phyloP scores from a whole-genome alignment of 2,113 vertebrate species.

The Gnathonemus longibarbis region DNA sequence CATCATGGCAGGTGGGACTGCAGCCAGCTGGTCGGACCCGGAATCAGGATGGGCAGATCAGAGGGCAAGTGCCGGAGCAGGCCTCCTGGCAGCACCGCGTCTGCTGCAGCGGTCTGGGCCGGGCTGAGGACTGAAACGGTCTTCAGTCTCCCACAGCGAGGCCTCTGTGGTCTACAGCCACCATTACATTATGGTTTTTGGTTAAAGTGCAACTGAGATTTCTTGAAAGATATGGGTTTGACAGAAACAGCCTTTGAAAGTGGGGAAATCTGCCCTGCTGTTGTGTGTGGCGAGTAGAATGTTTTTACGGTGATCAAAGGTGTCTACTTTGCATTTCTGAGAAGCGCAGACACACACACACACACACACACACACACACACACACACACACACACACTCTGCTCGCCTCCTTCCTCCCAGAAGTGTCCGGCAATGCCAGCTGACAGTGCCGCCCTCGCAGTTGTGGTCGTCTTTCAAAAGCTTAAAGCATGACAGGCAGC shows the following conservation, averaged over 20 bases:
- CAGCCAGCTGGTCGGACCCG: constrained; percentile 37
- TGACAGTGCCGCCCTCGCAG: constrained; percentile 48
- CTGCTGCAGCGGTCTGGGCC: not conserved
- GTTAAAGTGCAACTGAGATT: not conserved
- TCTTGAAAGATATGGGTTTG: not conserved
- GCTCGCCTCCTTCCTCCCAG: not conserved
- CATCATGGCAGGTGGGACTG: constrained; percentile 22
- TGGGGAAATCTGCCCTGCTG: not conserved
- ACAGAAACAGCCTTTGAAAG: not conserved
- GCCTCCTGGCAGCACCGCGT: too few species aligned
- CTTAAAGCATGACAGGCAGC: constrained; percentile 49
- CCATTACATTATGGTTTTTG: not conserved
- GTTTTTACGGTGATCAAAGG: not conserved
- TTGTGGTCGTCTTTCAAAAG: constrained; percentile 62
- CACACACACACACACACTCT: not conserved
- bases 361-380: not conserved
- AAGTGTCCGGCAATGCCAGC: not conserved
- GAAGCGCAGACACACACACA: not conserved
- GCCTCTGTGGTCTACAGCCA: not conserved
- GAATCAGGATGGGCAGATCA: constrained; percentile 35
- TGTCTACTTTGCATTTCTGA: not conserved
- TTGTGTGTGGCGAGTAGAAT: not conserved
- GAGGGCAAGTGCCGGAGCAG: constrained; percentile 12
- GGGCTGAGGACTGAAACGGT: not conserved
- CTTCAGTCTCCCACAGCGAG: not conserved